These are phyloP conservation scores for Rafetus swinhoei DNA, from an alignment of 2,113 vertebrate genomes.

Conservation along the genomic window DNA sequence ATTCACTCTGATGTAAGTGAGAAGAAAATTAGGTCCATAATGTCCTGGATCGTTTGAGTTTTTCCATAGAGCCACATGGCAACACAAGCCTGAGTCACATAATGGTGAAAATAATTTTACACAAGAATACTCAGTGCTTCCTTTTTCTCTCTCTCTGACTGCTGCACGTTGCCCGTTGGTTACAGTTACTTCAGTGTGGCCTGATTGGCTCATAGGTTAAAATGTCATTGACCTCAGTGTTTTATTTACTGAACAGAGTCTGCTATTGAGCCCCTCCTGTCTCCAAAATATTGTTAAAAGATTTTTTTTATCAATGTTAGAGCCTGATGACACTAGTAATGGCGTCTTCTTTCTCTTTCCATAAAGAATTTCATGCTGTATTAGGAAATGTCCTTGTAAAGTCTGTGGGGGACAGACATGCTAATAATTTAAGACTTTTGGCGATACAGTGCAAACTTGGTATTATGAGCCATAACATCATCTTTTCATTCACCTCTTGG, in stretches of 20 bases:
- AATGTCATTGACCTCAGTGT: neutral
- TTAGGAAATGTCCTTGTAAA: slow-evolving; percentile 47
- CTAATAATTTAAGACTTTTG: slow-evolving; percentile 45
- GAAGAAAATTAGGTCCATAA: slow-evolving; percentile 27
- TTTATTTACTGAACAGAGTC: slow-evolving; percentile 17
- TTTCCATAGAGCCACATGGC: slow-evolving; percentile 7
- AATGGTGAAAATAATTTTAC: neutral
- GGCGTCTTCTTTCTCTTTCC: slow-evolving; percentile 15
- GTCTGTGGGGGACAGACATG: slow-evolving; percentile 10
- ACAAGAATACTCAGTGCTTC: neutral
- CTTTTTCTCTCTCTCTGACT: neutral
- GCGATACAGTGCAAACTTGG: slow-evolving; percentile 55
- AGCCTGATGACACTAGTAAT: neutral
- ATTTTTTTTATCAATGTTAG: neutral
- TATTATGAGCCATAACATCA: slow-evolving; percentile 59
- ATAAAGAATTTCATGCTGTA: slow-evolving; percentile 30
- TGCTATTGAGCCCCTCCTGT: neutral
- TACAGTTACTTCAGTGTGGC: neutral
- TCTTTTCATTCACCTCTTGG: slow-evolving; percentile 63
- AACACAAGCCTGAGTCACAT: slow-evolving; percentile 14
- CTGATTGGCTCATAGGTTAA: neutral
- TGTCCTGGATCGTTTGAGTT: neutral
- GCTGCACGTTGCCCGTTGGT: neutral
- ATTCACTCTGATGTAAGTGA: neutral
- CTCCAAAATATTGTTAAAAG: slow-evolving; percentile 21